Evolutionary conservation across 2,888 invertebrate genomes (phyloP).

Genomic region (Eucriotettix oculatus): DNA sequence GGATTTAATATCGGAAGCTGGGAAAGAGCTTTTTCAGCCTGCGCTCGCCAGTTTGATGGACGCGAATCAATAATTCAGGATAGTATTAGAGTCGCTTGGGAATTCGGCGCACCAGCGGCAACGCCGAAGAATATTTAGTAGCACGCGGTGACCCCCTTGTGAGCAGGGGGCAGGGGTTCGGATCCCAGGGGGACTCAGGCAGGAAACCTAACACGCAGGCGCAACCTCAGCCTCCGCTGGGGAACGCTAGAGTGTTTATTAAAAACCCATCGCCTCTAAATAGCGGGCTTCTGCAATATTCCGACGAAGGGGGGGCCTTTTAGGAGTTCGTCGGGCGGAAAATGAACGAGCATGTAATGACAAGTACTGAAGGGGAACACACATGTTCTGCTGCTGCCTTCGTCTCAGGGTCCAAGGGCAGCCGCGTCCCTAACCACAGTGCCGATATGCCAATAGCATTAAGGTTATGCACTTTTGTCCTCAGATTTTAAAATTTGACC

Average conservation of each 20-base stretch:
- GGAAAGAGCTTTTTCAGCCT: no score
- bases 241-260: slow-evolving; percentile 6
- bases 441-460: no score
- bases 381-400: no score
- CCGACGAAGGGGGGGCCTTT: neutral
- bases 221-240: neutral
- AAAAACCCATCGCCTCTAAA: slow-evolving; percentile 3
- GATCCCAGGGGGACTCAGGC: neutral
- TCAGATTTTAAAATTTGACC: no score
- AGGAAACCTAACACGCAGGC: neutral
- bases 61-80: slow-evolving; percentile 12
- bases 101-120: slow-evolving; percentile 1
- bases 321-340: slow-evolving; percentile 2
- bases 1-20: slow-evolving; percentile 3
- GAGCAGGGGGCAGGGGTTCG: neutral
- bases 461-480: no score
- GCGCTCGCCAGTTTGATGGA: slow-evolving; percentile 9
- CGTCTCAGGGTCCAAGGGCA: no score
- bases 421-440: no score
- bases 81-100: slow-evolving; percentile 9
- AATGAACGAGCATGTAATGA: slow-evolving; percentile 3
- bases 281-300: no score
- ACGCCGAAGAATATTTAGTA: slow-evolving; percentile 5
- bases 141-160: neutral
- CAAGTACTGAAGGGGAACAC: neutral